Conservation (phyloP, 2,797 vertebrate genomes). For the Pseudochromis fuscus region DNA sequence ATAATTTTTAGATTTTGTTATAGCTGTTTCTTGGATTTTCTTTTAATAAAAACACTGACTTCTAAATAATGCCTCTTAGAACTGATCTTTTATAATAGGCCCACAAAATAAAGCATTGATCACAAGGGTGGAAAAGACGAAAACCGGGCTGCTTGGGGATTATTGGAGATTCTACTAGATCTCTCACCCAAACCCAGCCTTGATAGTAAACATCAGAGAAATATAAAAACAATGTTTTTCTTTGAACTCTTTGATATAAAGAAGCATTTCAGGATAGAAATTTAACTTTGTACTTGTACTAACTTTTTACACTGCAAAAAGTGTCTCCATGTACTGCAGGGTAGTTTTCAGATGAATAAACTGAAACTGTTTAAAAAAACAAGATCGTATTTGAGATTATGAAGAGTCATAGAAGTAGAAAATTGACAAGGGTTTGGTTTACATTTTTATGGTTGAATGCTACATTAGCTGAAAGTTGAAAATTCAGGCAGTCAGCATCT, state of each 20-base stretch:
- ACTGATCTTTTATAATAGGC: not conserved
- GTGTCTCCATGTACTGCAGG: not conserved
- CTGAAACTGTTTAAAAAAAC: not conserved
- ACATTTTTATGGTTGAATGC: too few species aligned
- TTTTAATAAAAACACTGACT: not conserved
- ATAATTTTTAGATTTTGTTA: too few species aligned
- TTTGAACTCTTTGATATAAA: not conserved
- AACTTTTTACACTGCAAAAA: not conserved
- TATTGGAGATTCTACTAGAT: not conserved
- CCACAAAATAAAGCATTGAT: constrained; percentile 30
- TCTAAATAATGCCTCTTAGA: not conserved
- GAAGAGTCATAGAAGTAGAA: too few species aligned
- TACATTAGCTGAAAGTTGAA: too few species aligned
- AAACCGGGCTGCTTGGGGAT: not conserved
- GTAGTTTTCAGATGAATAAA: not conserved
- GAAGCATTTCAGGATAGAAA: too few species aligned
- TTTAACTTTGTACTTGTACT: too few species aligned
- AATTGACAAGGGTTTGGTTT: too few species aligned
- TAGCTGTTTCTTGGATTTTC: not conserved
- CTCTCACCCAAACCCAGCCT: too few species aligned
- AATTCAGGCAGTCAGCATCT: too few species aligned
- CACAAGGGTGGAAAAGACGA: not conserved
- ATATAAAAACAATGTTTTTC: too few species aligned
- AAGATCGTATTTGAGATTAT: too few species aligned
- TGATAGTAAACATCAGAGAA: too few species aligned